Evolutionary conservation across 2,797 vertebrate species (phyloP), one percentile per base, ranked within the genome.

Genomic region (Cichlasoma orientale): DNA sequence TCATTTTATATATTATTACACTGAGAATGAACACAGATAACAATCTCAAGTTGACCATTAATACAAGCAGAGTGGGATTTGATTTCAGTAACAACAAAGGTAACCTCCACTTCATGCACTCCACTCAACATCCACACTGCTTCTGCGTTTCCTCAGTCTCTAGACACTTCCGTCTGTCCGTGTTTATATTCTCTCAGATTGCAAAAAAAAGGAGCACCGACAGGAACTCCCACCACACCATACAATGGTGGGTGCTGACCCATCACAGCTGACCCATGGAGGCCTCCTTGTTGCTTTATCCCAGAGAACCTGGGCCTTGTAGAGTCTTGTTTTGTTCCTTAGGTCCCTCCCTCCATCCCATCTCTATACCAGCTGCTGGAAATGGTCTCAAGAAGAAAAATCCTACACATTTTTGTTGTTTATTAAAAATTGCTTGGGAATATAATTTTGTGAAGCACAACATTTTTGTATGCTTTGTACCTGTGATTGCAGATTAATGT

Each of bases 171-270:
- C 76, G 78, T 76, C 83, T 47, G 77, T 77, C 80, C 56, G 0
- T 90, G 90, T 93, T 92, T 93, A 82, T 83, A 69, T 88, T 89
- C 83, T 92, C 92, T 91, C 91, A 69, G 84, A 86, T 92, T 89
- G 85, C 82, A 83, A 83, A 88, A 83, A 83, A 85, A 78, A 72
- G 10, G 57, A 90, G 84, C 84, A 74, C 73, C 80, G 88, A 88
- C 92, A 92, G 91, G 91, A 90, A 90, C 84, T 88, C 76, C 84
- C 85, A 73, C 86, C 82, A 80, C 84, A 87, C 47, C 53, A 70
- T 57, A 92, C 90, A 93, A 92, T 92, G 80, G 82, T 53, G 82
- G 78, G 86, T 87, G 88, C 90, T 91, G 92, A 93, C 92, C 91
- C 79, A 53, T 82, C 80, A 77, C 89, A 87, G 88, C 74, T 93